Evolutionary conservation across 2,797 vertebrate species (phyloP), one percentile per base, ranked within the genome.

Genomic region (Lophius americanus): DNA sequence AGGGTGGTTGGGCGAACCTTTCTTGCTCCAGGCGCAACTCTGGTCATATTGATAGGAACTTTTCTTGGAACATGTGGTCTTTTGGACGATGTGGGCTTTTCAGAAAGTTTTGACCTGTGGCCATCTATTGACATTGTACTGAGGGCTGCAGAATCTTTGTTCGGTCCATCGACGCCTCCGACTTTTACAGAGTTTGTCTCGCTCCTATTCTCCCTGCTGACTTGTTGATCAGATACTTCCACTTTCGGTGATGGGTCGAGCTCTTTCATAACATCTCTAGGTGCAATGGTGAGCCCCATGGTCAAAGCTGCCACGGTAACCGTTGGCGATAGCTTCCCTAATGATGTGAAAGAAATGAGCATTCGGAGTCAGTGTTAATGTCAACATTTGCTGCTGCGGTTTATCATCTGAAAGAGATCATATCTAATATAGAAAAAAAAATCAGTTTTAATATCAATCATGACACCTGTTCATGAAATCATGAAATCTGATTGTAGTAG

Each of bases 251-350:
- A 62, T 11, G 61, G 67, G 5, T 77, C 48, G 0, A 53, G 36
- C 23, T 33, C 41, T 43, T 51, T 33, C 1, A 50, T 47, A 49
- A 35, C 59, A 3, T 73, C 74, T 53, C 33, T 72, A 12, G 80
- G 51, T 39, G 70, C 41, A 42, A 12, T 46, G 4, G 64, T 53
- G 57, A 76, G 55, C 61, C 62, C 77, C 37, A 6, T 14, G 47
- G 70, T 68, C 52, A 60, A 62, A 59, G 73, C 70, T 64, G 75
- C 73, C 6, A 13, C 54, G 43, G 72, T 46, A 44, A 58, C 65
- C 68, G 3, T 66, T 13, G 77, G 73, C 33, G 67, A 65, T 14
- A 59, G 70, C 14, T 68, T 64, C 37, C 85, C 93, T 93, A 87
- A 72, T 87, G 78, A 76, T 73, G 73, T 74, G 64, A 80, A 76